Conservation (phyloP, 2,113 vertebrate species). For the Orcinus orca region DNA sequence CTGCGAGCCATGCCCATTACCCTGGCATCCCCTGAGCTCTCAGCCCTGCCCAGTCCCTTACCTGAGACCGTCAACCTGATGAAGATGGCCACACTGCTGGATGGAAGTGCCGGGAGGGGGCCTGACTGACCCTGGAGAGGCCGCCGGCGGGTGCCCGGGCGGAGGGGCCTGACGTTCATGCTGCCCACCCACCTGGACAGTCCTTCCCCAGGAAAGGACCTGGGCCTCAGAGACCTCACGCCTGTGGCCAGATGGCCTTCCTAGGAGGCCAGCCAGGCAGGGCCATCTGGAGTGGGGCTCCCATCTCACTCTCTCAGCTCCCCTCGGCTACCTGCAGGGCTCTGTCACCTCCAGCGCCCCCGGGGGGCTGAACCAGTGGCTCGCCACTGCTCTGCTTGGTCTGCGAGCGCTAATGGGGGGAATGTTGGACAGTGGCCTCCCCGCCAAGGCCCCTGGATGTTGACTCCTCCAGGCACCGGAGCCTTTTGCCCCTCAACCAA, state of each 20-base stretch:
- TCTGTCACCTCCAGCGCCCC: neutral
- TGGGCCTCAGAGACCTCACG: neutral
- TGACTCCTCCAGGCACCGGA: neutral
- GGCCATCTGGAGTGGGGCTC: neutral
- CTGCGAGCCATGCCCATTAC: neutral
- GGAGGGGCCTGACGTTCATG: constrained; percentile 28
- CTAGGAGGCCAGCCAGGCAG: fast-evolving
- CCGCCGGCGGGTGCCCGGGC: neutral
- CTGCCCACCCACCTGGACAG: neutral
- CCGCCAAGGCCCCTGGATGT: neutral
- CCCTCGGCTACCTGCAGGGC: neutral
- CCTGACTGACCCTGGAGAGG: constrained; percentile 67
- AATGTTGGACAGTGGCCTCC: neutral
- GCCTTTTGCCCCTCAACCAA: neutral
- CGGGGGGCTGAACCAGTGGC: no score
- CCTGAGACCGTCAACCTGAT: constrained; percentile 87
- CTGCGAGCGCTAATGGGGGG: fast-evolving
- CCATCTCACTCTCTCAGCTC: neutral
- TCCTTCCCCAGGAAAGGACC: neutral
- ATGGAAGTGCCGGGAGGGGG: constrained; percentile 47
- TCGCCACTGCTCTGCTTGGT: neutral
- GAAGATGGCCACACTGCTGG: constrained; percentile 83
- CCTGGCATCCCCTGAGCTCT: neutral
- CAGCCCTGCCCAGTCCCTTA: constrained; percentile 69
- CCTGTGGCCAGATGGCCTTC: neutral